A percentile compares a stretch with the other conserved stretches of the same genome.
Conservation (phyloP, 2,888 invertebrate genomes). For the Lithophane semibrunnea region DNA sequence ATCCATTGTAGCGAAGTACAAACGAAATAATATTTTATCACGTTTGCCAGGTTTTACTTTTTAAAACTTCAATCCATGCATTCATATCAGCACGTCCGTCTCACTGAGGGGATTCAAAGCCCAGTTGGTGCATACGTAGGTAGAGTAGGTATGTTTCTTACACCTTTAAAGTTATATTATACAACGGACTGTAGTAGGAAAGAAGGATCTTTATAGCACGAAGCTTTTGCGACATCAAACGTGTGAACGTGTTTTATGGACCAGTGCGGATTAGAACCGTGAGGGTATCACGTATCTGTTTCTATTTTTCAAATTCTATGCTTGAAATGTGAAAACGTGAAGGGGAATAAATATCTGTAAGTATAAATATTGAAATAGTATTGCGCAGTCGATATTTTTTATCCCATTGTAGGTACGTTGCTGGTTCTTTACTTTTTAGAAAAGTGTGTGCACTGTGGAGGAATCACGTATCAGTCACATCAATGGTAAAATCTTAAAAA, state of each 20-base stretch:
- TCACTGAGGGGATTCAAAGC: constrained; percentile 42
- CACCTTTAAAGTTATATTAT: constrained; percentile 36
- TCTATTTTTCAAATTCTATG: constrained; percentile 41
- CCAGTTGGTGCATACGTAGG: constrained; percentile 25
- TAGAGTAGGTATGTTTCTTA: constrained; percentile 15
- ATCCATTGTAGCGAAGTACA: constrained; percentile 39
- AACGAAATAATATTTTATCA: constrained; percentile 60
- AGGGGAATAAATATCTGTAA: constrained; percentile 9
- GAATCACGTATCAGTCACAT: neutral
- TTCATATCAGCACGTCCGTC: constrained; percentile 57
- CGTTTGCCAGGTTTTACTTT: constrained; percentile 54
- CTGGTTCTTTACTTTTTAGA: constrained; percentile 3
- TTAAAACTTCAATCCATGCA: constrained; percentile 51
- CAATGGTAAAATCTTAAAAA: constrained; percentile 17
- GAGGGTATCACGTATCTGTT: constrained; percentile 9
- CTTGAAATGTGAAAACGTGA: neutral
- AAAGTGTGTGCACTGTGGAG: neutral
- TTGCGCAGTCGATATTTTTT: neutral
- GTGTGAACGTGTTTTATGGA: constrained; percentile 29
- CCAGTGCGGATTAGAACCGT: constrained; percentile 27
- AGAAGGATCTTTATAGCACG: constrained; percentile 30
- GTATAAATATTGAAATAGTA: constrained; percentile 2
- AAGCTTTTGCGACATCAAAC: constrained; percentile 44
- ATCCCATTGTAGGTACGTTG: too few species aligned
- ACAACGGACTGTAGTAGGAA: constrained; percentile 7